Percentiles rank a stretch among this genome's conserved stretches.
phyloP scores from a whole-genome alignment of 2,797 vertebrate genomes.

The Balearica regulorum region DNA sequence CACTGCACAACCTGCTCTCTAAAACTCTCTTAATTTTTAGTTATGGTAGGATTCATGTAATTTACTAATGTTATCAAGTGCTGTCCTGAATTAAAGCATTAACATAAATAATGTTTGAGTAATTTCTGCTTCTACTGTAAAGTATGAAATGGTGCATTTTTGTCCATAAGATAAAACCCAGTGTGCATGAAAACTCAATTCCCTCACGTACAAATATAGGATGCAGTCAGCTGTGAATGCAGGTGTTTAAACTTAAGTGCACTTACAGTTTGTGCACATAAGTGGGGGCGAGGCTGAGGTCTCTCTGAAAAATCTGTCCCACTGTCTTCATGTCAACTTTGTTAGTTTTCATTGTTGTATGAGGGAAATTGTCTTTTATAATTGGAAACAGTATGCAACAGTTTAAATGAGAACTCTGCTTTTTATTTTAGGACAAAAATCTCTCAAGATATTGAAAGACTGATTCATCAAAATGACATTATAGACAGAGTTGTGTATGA shows the following conservation, averaged over 20 bases:
- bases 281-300: background rate
- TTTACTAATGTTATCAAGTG: slow-evolving; percentile 15
- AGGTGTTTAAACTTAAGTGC: background rate
- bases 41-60: background rate
- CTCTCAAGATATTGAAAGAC: slow-evolving; percentile 95
- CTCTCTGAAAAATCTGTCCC: background rate
- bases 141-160: background rate
- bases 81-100: slow-evolving; percentile 28
- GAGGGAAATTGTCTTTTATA: background rate
- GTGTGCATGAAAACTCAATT: slow-evolving; percentile 4
- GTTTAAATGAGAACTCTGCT: slow-evolving; percentile 10
- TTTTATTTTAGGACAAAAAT: slow-evolving; percentile 89
- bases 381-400: background rate
- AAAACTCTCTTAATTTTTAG: slow-evolving; percentile 3
- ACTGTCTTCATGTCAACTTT: background rate
- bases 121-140: background rate
- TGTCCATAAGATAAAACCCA: background rate
- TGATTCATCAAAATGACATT: slow-evolving; percentile 93
- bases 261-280: background rate
- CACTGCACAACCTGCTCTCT: background rate
- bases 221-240: background rate
- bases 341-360: background rate
- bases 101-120: background rate
- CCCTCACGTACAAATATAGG: background rate
- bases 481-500: slow-evolving; percentile 96